Conservation (phyloP, 2,888 invertebrate species). For the Dasypogon diadema region DNA sequence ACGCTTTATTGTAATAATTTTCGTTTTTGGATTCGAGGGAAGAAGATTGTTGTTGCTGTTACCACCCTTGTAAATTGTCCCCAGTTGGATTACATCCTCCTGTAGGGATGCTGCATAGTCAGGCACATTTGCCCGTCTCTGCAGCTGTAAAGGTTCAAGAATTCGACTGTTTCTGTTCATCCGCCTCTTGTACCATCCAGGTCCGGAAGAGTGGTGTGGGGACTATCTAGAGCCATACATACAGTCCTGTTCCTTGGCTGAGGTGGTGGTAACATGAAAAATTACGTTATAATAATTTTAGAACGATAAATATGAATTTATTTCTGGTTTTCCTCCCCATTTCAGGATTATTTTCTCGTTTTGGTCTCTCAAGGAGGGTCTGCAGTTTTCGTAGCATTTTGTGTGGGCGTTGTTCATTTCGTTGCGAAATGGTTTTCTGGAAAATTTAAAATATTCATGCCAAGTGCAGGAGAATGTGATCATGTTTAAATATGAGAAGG, state of each 20-base stretch:
- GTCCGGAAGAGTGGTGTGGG: neutral
- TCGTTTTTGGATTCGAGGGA: conserved; percentile 10
- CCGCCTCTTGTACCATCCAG: neutral
- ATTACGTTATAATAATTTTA: conserved; percentile 62
- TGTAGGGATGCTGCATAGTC: conserved; percentile 32
- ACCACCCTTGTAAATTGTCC: conserved; percentile 52
- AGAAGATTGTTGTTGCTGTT: conserved; percentile 28
- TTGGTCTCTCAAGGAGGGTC: conserved; percentile 29
- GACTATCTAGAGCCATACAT: neutral
- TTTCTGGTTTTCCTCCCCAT: conserved; percentile 56
- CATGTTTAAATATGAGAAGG: conserved; percentile 27
- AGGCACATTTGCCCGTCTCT: neutral
- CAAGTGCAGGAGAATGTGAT: neutral
- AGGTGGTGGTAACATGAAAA: conserved; percentile 60
- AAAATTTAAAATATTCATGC: conserved; percentile 27
- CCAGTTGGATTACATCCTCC: conserved; percentile 45
- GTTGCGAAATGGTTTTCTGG: conserved; percentile 11
- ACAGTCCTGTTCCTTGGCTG: conserved; percentile 5
- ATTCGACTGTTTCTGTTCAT: neutral
- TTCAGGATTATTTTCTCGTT: conserved; percentile 24
- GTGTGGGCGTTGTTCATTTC: conserved; percentile 26
- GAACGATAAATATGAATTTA: conserved; percentile 62
- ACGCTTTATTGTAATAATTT: conserved; percentile 48
- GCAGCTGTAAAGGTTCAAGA: conserved; percentile 37
- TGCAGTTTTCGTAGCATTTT: neutral